Percentiles rank a stretch among this genome's conserved stretches.
Evolutionary conservation across 2,888 invertebrate species (phyloP).

Genomic region (Thyatira batis): DNA sequence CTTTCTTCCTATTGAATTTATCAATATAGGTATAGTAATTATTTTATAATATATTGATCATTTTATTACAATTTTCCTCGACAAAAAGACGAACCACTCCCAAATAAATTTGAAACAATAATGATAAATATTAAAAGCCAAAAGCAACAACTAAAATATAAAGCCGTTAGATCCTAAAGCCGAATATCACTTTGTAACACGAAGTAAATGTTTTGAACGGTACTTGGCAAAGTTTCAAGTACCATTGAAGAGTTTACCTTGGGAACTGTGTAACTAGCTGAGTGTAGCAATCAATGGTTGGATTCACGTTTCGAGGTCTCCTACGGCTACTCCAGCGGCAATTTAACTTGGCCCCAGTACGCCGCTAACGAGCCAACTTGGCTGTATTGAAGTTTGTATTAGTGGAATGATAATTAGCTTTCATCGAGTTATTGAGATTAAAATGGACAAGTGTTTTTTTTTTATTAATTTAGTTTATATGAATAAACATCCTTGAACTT

Average conservation of each 20-base stretch:
- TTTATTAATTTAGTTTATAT: no score
- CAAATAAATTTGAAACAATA: neutral
- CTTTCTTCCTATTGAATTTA: no score
- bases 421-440: neutral
- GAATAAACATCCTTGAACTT: no score
- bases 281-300: slow-evolving; percentile 25
- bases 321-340: slow-evolving; percentile 9
- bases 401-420: slow-evolving; percentile 1
- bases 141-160: neutral
- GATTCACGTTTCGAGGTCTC: slow-evolving; percentile 8
- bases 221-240: slow-evolving; percentile 25
- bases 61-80: no score
- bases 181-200: neutral
- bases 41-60: no score
- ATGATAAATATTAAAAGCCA: neutral
- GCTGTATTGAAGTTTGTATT: slow-evolving; percentile 6
- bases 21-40: no score
- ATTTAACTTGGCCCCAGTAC: slow-evolving; percentile 27
- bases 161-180: neutral
- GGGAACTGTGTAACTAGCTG: slow-evolving; percentile 28
- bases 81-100: no score
- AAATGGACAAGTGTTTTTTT: neutral
- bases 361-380: slow-evolving; percentile 28
- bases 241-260: slow-evolving; percentile 19
- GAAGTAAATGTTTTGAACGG: slow-evolving; percentile 5